phyloP scores from a whole-genome alignment of 37 sponge, comb jelly and placozoan genomes.

The Cliona cf. orientalis region DNA sequence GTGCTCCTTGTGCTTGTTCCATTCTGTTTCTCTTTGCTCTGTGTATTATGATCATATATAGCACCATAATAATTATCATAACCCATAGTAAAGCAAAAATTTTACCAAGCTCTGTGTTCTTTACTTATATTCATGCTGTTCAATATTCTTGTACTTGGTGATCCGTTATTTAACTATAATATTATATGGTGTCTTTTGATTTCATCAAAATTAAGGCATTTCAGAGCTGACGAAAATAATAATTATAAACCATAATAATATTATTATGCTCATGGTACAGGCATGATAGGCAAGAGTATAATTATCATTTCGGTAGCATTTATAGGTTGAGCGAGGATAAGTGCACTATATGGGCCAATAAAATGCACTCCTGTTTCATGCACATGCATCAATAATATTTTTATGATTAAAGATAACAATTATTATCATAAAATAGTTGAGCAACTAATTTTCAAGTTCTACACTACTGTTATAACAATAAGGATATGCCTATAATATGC shows the following conservation, averaged over 20 bases:
- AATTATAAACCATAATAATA: too few species aligned
- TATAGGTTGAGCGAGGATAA: too few species aligned
- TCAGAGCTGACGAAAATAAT: too few species aligned
- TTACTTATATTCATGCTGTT: not conserved
- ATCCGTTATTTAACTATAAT: not conserved
- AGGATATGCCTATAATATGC: not conserved
- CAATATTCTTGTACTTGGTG: not conserved
- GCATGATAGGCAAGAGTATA: too few species aligned
- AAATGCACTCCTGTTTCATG: not conserved
- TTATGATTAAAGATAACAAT: not conserved
- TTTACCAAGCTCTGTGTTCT: not conserved
- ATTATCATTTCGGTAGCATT: too few species aligned
- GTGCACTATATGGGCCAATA: not conserved
- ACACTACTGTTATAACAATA: not conserved
- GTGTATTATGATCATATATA: not conserved
- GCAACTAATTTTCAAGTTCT: not conserved
- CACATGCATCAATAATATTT: not conserved
- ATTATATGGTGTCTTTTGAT: not conserved
- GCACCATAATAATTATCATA: not conserved
- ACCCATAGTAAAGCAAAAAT: too few species aligned
- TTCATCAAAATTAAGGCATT: not conserved
- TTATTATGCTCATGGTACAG: too few species aligned
- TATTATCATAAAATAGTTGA: not conserved
- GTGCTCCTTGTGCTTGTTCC: too few species aligned
- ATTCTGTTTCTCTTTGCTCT: not conserved